Percentiles rank a stretch among this genome's conserved stretches.
These are phyloP conservation scores for Apis cerana DNA, from an alignment of 1,140 invertebrate species.

Conservation along the genomic window DNA sequence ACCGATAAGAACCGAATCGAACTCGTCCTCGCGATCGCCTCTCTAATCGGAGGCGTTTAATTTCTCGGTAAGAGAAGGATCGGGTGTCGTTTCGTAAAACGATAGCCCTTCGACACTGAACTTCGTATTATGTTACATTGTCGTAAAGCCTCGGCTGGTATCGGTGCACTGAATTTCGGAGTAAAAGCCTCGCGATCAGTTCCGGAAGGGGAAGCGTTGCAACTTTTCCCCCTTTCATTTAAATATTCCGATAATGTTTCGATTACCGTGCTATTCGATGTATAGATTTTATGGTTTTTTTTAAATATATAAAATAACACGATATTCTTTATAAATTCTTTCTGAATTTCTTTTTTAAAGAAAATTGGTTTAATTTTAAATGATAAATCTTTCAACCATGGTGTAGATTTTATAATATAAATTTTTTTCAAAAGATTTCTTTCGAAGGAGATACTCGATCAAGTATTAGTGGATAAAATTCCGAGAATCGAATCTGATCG, in stretches of 20 bases:
- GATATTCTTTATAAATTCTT: too few species aligned
- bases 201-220: not conserved
- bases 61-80: conserved; percentile 61
- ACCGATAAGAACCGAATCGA: conserved; percentile 34
- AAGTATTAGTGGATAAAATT: not conserved
- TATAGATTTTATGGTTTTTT: too few species aligned
- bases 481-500: not conserved
- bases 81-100: conserved; percentile 48
- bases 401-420: too few species aligned
- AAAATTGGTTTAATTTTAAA: too few species aligned
- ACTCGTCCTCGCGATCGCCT: conserved; percentile 26
- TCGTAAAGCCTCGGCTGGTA: conserved; percentile 18
- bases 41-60: conserved; percentile 56
- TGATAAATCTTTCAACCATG: too few species aligned
- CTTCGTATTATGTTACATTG: conserved; percentile 57
- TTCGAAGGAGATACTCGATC: too few species aligned
- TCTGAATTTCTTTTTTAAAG: not conserved
- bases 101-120: conserved; percentile 58
- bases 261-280: too few species aligned
- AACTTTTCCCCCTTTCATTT: not conserved
- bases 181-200: not conserved
- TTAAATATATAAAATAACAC: too few species aligned
- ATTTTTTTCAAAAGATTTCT: not conserved
- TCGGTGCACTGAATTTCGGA: conserved; percentile 42
- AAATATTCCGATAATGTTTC: too few species aligned